Evolutionary conservation across 2,888 invertebrate species (phyloP), one percentile per base, ranked within the genome.

Genomic region (Apamea epomidion): DNA sequence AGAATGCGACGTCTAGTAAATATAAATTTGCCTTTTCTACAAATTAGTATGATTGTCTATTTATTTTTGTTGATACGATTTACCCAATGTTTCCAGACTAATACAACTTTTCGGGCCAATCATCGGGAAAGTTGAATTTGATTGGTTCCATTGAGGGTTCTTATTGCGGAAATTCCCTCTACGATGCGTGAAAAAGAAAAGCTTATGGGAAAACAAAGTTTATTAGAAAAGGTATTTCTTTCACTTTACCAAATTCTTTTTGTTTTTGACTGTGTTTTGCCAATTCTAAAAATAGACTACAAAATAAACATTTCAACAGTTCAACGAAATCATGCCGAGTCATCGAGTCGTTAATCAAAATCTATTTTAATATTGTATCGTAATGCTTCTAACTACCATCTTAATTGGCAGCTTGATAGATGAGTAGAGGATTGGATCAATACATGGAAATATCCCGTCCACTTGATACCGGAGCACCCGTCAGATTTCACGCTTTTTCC

Each of bases 81-180:
- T 82, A 5, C 16, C 60, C 70, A 45, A 76, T 83, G 70, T 74
- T 74, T 69, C 54, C 68, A 29, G 72, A 69, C 77, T 74, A 84
- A 87, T 84, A 88, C 80, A 88, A 87, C 81, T 87, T 88, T 78
- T 78, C 58, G 76, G 86, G 68, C 42, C 67, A 84, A 88, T 84
- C 78, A 76, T 88, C 78, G 84, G 70, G 62, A 84, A 87, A 82
- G 81, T 87, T 87, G 64, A 78, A 88, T 81, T 87, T 84, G 84
- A 87, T 88, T 88, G 88, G 68, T 81, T 65, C 83, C 76, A 80
- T 82, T 84, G 76, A 71, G 80, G 76, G 78, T 80, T 80, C 65
- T 79, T 81, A 88, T 80, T 78, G 83, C 62, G 73, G 45, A 60
- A 76, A 83, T 86, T 76, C 25, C 29, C 58, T 29, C 29, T 14